Conservation (phyloP, 1,140 invertebrate genomes). For the Musca domestica region DNA sequence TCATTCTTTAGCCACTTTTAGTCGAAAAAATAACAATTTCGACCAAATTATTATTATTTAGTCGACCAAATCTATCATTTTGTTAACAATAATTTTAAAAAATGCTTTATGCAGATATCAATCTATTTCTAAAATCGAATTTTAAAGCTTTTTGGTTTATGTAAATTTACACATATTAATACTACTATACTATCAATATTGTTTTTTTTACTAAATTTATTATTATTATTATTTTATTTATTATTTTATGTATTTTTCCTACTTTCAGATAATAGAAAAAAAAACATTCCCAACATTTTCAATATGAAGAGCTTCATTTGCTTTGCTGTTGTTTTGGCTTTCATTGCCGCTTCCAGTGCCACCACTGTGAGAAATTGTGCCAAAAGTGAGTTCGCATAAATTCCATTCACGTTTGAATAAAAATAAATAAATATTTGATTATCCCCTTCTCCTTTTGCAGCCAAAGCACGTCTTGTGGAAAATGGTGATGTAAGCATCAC, state of each 20-base stretch:
- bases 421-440: background rate
- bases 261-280: background rate
- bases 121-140: too few relatives aligned
- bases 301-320: slow-evolving; percentile 25
- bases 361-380: slow-evolving; percentile 51
- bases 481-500: slow-evolving; percentile 56
- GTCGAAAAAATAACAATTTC: too few relatives aligned
- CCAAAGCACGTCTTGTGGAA: slow-evolving; percentile 36
- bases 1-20: too few relatives aligned
- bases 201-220: background rate
- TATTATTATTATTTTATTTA: background rate
- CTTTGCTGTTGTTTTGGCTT: background rate
- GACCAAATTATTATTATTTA: too few relatives aligned
- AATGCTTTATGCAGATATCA: too few relatives aligned
- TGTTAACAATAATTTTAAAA: too few relatives aligned
- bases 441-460: slow-evolving; percentile 31
- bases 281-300: background rate
- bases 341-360: slow-evolving; percentile 24
- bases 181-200: too few relatives aligned
- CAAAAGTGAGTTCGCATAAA: slow-evolving; percentile 45
- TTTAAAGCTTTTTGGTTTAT: too few relatives aligned
- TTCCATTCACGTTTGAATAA: background rate
- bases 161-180: too few relatives aligned
- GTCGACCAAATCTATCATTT: too few relatives aligned
- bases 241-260: background rate